Evolutionary conservation across 2,113 vertebrate species (phyloP).

Genomic region (Colinus virginianus): DNA sequence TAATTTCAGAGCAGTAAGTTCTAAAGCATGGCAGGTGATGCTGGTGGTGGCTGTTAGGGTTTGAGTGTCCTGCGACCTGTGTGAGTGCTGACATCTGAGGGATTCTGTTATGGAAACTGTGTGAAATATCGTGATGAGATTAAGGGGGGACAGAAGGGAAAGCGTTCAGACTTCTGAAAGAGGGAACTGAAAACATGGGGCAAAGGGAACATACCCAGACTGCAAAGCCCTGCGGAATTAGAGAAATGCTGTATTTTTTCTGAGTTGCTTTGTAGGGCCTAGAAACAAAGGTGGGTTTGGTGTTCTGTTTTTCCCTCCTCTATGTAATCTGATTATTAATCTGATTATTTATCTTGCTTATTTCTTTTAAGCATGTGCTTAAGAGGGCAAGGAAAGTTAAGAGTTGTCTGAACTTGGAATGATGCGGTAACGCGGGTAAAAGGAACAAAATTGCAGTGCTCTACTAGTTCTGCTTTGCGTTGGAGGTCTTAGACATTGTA

Average conservation of each 20-base stretch:
- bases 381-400: background rate
- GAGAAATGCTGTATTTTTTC: background rate
- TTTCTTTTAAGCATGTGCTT: background rate
- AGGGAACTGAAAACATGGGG: background rate
- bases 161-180: background rate
- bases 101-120: background rate
- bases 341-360: background rate
- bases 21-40: background rate
- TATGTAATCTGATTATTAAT: background rate
- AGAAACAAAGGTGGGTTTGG: background rate
- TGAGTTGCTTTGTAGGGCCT: background rate
- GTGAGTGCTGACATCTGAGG: background rate
- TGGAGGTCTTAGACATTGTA: background rate
- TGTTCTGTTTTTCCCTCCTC: background rate
- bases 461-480: background rate
- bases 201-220: background rate
- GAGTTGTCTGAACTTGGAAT: background rate
- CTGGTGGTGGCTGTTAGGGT: background rate
- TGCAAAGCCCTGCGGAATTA: background rate
- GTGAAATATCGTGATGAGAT: background rate
- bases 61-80: rapidly evolving
- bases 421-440: background rate
- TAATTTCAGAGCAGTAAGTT: background rate
- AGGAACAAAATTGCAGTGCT: background rate
- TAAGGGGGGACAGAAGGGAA: background rate